Conservation (phyloP, 1,140 invertebrate genomes). For the Oscheius sp. region DNA sequence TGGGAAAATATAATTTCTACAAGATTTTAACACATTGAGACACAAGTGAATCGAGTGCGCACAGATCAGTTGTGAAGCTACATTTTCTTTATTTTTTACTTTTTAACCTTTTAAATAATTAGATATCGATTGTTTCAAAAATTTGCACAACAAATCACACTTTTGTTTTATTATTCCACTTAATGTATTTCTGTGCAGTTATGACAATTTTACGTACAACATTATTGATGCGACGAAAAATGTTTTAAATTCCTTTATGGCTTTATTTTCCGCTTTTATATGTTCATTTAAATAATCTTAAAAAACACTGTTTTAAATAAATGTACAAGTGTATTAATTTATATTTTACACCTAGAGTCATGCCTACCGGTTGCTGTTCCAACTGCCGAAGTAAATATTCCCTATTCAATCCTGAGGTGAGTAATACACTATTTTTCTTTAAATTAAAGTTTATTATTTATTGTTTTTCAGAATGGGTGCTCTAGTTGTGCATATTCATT, state of each 20-base stretch:
- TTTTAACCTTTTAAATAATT: neutral
- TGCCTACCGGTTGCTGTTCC: neutral
- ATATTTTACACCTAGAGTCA: too few relatives aligned
- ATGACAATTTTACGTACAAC: too few relatives aligned
- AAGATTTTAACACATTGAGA: too few relatives aligned
- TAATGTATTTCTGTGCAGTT: too few relatives aligned
- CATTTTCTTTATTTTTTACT: neutral
- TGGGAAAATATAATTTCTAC: too few relatives aligned
- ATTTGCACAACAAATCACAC: neutral
- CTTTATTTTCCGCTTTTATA: neutral
- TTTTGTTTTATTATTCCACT: too few relatives aligned
- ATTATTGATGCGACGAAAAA: too few relatives aligned
- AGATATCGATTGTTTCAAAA: neutral
- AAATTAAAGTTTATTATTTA: neutral
- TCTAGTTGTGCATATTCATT: slow-evolving; percentile 13
- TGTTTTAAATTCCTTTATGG: neutral
- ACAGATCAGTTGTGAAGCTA: too few relatives aligned
- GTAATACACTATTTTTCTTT: neutral
- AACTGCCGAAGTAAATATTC: slow-evolving; percentile 6
- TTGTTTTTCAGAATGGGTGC: slow-evolving; percentile 10
- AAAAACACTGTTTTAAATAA: too few relatives aligned
- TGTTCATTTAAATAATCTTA: neutral
- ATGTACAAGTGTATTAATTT: too few relatives aligned
- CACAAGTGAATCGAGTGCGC: too few relatives aligned
- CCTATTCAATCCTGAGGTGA: neutral